Percentiles rank a stretch among this genome's conserved stretches.
Evolutionary conservation across 1,140 invertebrate genomes (phyloP).

Genomic region (Coenobita brevimanus): DNA sequence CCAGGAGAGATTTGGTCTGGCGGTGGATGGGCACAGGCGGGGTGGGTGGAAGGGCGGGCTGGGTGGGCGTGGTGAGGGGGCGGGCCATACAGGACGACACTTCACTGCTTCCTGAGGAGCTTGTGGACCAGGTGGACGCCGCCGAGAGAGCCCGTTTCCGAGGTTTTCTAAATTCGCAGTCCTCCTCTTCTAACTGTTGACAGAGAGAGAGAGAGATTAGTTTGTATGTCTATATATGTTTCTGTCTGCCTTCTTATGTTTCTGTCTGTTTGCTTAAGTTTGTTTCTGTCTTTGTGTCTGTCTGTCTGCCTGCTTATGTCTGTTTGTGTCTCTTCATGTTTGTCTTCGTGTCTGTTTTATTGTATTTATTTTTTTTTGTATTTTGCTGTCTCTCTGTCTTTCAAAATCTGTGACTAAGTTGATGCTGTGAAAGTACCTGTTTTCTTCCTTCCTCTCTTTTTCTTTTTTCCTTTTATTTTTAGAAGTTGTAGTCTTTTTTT

Average conservation of each 20-base stretch:
- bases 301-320: no score
- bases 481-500: no score
- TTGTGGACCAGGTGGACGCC: constrained; percentile 69
- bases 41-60: constrained; percentile 39
- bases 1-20: background rate
- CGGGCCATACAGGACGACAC: constrained; percentile 69
- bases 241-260: background rate
- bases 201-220: background rate
- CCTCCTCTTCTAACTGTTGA: constrained; percentile 72
- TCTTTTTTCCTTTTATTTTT: no score
- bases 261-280: background rate
- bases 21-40: background rate
- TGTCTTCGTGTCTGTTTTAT: no score
- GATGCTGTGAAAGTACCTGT: background rate
- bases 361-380: background rate
- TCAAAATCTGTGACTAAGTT: background rate
- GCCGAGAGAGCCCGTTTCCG: constrained; percentile 71
- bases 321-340: no score
- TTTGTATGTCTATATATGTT: background rate
- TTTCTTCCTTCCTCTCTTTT: background rate
- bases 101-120: constrained; percentile 44
- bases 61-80: constrained; percentile 70
- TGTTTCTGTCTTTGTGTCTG: no score
- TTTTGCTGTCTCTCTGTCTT: background rate
- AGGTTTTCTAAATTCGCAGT: constrained; percentile 72